These are phyloP conservation scores for Salvelinus namaycush DNA, from an alignment of 2,113 vertebrate species.

Conservation along the genomic window DNA sequence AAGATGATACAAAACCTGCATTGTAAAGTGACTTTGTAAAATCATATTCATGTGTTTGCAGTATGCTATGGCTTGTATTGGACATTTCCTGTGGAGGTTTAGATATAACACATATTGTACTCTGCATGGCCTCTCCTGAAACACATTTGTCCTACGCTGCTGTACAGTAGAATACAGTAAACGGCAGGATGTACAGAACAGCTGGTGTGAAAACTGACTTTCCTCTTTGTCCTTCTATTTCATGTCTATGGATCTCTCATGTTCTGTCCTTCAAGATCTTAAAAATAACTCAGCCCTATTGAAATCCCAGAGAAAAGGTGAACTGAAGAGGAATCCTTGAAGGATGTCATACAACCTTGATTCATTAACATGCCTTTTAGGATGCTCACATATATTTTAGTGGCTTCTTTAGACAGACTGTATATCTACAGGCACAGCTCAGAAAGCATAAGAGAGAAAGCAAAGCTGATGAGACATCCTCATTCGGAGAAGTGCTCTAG, in stretches of 20 bases:
- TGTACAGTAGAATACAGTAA: background rate
- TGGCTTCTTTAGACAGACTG: no score
- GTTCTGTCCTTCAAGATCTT: background rate
- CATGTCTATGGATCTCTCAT: background rate
- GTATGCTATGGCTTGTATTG: no score
- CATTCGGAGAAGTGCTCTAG: no score
- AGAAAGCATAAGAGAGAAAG: no score
- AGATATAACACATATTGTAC: no score
- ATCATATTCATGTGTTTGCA: no score
- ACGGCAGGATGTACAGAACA: background rate
- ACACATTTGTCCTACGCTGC: background rate
- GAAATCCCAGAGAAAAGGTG: background rate
- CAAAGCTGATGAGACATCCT: no score
- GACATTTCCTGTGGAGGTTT: background rate
- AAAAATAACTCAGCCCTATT: background rate
- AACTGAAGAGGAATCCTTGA: background rate
- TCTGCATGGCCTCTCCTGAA: no score
- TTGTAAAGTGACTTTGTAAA: background rate
- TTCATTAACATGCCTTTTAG: no score
- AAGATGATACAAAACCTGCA: background rate
- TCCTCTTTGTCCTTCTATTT: background rate
- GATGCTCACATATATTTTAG: no score
- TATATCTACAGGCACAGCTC: no score
- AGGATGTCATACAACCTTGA: no score
- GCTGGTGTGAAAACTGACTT: background rate